Evolutionary conservation across 2,888 invertebrate genomes (phyloP), one percentile per base, ranked within the genome.

Genomic region (Synergus japonicus): DNA sequence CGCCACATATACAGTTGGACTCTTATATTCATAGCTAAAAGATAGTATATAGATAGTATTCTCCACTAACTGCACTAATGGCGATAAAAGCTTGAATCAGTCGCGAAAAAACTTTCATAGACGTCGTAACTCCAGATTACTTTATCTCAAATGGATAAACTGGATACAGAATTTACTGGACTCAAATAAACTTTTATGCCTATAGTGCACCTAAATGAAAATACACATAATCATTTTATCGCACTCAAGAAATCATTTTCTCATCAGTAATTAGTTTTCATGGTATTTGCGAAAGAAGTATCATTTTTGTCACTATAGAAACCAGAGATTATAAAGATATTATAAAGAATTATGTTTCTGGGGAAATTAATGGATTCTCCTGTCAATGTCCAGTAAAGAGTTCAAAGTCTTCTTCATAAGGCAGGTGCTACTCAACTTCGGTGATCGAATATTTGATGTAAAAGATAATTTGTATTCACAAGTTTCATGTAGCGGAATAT

Each of bases 1-100:
- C 85, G 80, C 76, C 81, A 81, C 80, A 78, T 79, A 80, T 81
- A 77, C 58, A 76, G 58, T 66, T 78, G 77, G 77, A 78, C 78
- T 78, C 81, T 79, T 81, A 76, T 29, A 54, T 73, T 54, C 73
- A 41, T 73, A 73, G 29, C 37, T 37, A 4, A 54, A 73, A 54
- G 37, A 73, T 54, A 29, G 29, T 29, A 73, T 54, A n/a, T 54
- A 29, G 49, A 69, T 49, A 13, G 44, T 49, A 18, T 12, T 12
- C 67, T 67, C 67, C 69, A 13, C 29, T 69, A 49, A 49, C 46
- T 46, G 54, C 69, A 54, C 49, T 73, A 54, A 73, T 73, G 54
- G 54, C 54, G 69, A 73, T 54, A 54, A 73, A 15, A 73, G 49
- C 49, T 29, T 54, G 37, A 73, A 37, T 54, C 69, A 54, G 69